phyloP scores from a whole-genome alignment of 2,113 vertebrate genomes.

The Prochilodus magdalenae region DNA sequence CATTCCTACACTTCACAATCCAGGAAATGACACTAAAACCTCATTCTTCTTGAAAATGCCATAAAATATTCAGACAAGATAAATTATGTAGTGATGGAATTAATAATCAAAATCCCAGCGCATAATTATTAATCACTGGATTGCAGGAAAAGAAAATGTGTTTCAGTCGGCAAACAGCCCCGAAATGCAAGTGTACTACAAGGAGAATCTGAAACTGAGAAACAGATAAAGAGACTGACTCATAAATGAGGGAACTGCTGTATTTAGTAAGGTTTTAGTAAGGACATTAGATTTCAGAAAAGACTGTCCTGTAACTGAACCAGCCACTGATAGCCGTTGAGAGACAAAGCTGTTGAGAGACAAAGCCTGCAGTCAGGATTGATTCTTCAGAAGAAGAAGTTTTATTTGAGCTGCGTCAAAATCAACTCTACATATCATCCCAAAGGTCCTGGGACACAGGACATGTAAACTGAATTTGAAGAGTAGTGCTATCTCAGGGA shows the following conservation, averaged over 20 bases:
- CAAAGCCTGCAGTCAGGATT: too few relatives aligned
- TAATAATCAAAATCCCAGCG: conserved; percentile 18
- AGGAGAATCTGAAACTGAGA: not conserved
- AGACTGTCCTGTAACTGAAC: too few relatives aligned
- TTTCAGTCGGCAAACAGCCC: not conserved
- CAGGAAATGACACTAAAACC: not conserved
- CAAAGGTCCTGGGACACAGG: too few relatives aligned
- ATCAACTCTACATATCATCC: too few relatives aligned
- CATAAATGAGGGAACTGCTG: not conserved
- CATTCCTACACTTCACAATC: not conserved
- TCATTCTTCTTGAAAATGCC: conserved; percentile 8
- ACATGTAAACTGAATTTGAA: too few relatives aligned
- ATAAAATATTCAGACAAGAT: conserved; percentile 8
- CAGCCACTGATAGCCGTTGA: too few relatives aligned
- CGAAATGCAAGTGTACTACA: not conserved
- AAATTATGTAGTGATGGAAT: not conserved
- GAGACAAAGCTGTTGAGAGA: too few relatives aligned
- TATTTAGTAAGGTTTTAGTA: too few relatives aligned
- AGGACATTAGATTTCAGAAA: too few relatives aligned
- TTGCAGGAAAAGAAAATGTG: not conserved
- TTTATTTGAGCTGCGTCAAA: too few relatives aligned
- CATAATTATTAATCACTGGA: not conserved
- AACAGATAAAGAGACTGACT: not conserved
- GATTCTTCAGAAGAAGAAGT: too few relatives aligned
- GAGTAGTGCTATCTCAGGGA: too few relatives aligned